Evolutionary conservation across 2,797 vertebrate genomes (phyloP).

Genomic region (Tamandua tetradactyla): DNA sequence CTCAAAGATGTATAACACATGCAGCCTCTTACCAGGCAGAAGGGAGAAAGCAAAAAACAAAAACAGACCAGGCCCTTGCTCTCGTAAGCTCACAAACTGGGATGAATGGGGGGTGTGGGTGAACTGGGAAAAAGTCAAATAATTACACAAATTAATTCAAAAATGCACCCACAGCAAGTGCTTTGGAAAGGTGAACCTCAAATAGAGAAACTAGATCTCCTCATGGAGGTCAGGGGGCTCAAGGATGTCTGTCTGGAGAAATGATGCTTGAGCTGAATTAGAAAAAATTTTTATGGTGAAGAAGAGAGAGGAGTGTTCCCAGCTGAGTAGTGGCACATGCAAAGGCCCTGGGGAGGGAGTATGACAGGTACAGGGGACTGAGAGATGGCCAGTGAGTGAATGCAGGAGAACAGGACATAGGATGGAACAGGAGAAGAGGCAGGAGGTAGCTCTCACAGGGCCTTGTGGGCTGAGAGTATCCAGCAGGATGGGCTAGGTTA

Average conservation of each 20-base stretch:
- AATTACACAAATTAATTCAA: neutral
- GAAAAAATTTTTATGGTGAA: neutral
- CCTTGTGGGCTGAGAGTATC: neutral
- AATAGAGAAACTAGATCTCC: neutral
- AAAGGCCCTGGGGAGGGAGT: neutral
- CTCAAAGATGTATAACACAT: accelerated
- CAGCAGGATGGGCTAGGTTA: neutral
- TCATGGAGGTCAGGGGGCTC: neutral
- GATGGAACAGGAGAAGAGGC: neutral
- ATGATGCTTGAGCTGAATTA: neutral
- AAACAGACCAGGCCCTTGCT: neutral
- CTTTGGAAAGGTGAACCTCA: neutral
- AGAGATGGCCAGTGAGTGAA: neutral
- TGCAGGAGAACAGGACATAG: no score
- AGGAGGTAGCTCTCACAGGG: neutral
- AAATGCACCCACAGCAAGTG: neutral
- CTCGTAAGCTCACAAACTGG: neutral
- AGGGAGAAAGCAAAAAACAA: neutral
- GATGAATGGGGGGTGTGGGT: neutral
- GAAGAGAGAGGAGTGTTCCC: neutral
- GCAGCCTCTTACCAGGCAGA: neutral
- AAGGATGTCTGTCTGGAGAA: neutral
- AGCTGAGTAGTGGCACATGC: neutral
- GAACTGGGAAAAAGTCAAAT: neutral
- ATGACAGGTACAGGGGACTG: neutral